Percentiles rank a stretch among this genome's conserved stretches.
Evolutionary conservation across 2,113 vertebrate genomes (phyloP).

Genomic region (Lamprologus tigripictilis): DNA sequence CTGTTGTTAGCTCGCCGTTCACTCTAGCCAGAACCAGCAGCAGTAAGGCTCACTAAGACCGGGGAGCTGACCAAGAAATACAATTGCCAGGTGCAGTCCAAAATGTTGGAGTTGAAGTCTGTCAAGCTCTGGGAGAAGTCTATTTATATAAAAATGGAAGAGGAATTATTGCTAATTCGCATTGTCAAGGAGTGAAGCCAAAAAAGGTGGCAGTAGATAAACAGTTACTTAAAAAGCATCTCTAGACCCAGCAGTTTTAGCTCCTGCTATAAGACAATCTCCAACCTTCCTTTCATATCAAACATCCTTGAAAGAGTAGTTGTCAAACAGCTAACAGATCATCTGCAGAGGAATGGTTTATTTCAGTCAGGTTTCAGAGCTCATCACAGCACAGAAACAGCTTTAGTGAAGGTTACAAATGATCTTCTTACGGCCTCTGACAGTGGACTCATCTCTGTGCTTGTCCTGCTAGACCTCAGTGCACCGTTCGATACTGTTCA

Average conservation of each 20-base stretch:
- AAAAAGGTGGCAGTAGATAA: neutral
- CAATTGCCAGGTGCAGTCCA: neutral
- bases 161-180: neutral
- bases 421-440: neutral
- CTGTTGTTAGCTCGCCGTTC: neutral
- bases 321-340: accelerated
- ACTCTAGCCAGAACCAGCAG: neutral
- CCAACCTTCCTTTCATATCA: neutral
- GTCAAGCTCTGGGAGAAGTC: neutral
- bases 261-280: accelerated
- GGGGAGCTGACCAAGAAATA: neutral
- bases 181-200: neutral
- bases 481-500: accelerated
- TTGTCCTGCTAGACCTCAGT: accelerated
- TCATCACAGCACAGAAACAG: neutral
- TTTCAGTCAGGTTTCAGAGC: neutral
- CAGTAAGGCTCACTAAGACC: neutral
- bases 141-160: neutral
- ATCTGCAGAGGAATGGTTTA: neutral
- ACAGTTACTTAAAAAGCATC: neutral
- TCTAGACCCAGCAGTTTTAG: neutral
- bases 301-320: neutral
- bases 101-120: neutral
- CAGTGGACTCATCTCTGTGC: neutral
- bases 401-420: neutral